These are phyloP conservation scores for Caenorhabditis angaria DNA, from an alignment of 2,888 invertebrate genomes.

Conservation along the genomic window DNA sequence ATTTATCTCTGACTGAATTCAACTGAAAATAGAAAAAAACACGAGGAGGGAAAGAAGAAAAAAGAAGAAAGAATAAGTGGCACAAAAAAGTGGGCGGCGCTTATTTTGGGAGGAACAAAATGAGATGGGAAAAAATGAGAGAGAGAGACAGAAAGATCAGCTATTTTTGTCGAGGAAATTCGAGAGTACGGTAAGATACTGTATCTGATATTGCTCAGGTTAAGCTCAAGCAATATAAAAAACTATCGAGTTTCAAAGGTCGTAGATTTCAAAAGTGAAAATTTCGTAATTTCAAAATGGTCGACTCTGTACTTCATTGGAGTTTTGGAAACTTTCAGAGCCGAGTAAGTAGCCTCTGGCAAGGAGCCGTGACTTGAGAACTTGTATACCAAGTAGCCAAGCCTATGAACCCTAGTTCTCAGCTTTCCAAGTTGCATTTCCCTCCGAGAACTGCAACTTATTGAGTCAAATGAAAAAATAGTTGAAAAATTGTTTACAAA, in stretches of 20 bases:
- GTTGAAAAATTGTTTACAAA: no score
- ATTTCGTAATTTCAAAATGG: no score
- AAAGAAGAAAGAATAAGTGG: conserved; percentile 11
- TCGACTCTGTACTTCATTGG: no score
- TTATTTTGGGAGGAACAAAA: conserved; percentile 3
- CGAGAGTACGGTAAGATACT: background rate
- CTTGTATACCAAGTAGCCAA: no score
- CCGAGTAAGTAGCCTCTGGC: no score
- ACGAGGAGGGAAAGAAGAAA: background rate
- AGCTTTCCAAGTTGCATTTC: no score
- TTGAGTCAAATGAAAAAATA: no score
- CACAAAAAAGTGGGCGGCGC: conserved; percentile 11
- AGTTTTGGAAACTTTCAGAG: no score
- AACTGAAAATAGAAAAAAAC: background rate
- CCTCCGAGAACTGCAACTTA: no score
- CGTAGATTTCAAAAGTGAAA: background rate
- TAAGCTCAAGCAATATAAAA: no score
- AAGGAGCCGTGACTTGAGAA: no score
- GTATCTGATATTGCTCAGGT: background rate
- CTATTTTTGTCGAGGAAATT: conserved; percentile 8
- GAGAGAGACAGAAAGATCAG: conserved; percentile 2
- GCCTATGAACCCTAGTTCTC: no score
- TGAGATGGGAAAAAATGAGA: background rate
- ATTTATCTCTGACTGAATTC: background rate
- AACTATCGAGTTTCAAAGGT: background rate